Conservation (phyloP, 2,797 vertebrate species). For the Huso huso region DNA sequence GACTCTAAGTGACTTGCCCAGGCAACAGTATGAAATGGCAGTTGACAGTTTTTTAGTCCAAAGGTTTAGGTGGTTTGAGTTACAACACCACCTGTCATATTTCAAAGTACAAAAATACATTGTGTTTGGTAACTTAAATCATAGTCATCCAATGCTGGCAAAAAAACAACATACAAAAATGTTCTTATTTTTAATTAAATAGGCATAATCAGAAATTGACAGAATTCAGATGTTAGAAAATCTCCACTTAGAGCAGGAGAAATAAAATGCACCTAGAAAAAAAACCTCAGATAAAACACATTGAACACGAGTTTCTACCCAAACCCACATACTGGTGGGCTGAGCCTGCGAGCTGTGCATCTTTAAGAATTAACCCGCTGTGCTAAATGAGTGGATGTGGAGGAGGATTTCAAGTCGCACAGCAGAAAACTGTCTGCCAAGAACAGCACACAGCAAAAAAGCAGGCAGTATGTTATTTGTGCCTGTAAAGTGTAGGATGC, state of each 20-base stretch:
- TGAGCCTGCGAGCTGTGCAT: conserved; percentile 4
- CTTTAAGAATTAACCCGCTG: conserved; percentile 9
- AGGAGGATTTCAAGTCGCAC: conserved; percentile 3
- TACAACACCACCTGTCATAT: too few relatives aligned
- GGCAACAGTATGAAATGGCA: too few relatives aligned
- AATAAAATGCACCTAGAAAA: not conserved
- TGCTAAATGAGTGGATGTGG: conserved; percentile 6
- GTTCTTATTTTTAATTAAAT: too few relatives aligned
- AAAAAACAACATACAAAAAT: too few relatives aligned
- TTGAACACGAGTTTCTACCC: not conserved
- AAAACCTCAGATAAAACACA: not conserved
- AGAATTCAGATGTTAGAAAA: too few relatives aligned
- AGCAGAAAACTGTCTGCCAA: conserved; percentile 5
- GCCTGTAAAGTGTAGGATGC: not conserved
- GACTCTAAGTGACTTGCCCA: too few relatives aligned
- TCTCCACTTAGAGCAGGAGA: not conserved
- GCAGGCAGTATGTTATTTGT: conserved; percentile 7
- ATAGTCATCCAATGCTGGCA: too few relatives aligned
- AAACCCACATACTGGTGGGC: not conserved
- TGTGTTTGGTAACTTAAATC: too few relatives aligned
- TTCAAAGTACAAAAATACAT: too few relatives aligned
- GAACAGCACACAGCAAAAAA: not conserved
- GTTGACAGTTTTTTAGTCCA: too few relatives aligned
- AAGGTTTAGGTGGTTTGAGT: too few relatives aligned
- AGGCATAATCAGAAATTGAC: too few relatives aligned